These are phyloP conservation scores for Diplolepis rosae DNA, from an alignment of 2,888 invertebrate species.

Conservation along the genomic window DNA sequence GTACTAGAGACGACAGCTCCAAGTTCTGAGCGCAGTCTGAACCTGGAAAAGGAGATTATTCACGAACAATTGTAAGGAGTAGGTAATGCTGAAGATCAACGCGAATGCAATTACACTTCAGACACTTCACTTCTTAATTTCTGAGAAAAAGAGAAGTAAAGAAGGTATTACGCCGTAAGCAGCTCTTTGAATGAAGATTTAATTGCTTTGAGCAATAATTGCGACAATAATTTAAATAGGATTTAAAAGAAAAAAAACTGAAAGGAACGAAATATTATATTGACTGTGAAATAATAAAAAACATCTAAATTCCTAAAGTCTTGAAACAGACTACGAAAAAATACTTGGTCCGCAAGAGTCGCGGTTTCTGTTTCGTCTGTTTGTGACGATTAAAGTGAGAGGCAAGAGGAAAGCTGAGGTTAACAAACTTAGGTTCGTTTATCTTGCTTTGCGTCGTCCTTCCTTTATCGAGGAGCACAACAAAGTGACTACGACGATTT, in stretches of 20 bases:
- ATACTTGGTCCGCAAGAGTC: neutral
- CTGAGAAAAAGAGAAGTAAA: conserved; percentile 38
- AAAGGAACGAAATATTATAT: neutral
- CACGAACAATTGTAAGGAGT: conserved; percentile 45
- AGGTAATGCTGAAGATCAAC: conserved; percentile 42
- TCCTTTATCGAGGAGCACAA: conserved; percentile 24
- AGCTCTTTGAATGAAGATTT: conserved; percentile 44
- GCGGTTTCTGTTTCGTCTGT: conserved; percentile 17
- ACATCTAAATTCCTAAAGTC: neutral
- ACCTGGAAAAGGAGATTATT: conserved; percentile 35
- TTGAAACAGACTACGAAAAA: neutral
- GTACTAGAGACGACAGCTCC: too few relatives aligned
- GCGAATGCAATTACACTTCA: conserved; percentile 48
- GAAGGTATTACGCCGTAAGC: conserved; percentile 47
- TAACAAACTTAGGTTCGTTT: conserved; percentile 52
- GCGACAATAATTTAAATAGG: neutral
- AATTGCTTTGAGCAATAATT: conserved; percentile 43
- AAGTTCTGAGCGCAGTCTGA: neutral
- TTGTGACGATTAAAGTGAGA: conserved; percentile 34
- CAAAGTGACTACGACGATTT: conserved; percentile 20
- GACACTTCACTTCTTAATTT: conserved; percentile 44
- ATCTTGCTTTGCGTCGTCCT: conserved; percentile 48
- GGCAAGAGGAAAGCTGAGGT: conserved; percentile 45
- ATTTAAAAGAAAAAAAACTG: neutral
- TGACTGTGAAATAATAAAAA: neutral